Percentiles rank a stretch among this genome's conserved stretches.
phyloP scores from a whole-genome alignment of 2,113 vertebrate species.

The Caloenas nicobarica region DNA sequence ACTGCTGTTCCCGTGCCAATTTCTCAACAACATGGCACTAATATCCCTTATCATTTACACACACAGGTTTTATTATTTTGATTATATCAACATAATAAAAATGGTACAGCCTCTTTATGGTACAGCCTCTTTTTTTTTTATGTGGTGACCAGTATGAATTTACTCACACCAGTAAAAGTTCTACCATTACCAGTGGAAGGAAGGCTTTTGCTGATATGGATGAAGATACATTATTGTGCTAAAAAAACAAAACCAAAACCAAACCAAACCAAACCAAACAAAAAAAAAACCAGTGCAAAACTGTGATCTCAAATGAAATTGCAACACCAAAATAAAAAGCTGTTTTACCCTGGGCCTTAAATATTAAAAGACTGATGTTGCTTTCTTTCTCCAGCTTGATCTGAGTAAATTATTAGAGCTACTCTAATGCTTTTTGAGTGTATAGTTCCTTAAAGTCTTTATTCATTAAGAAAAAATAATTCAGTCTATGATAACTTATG shows the following conservation, averaged over 20 bases:
- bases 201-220: background rate
- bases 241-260: background rate
- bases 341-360: background rate
- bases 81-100: constrained; percentile 28
- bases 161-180: background rate
- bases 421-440: background rate
- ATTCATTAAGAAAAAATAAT: background rate
- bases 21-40: background rate
- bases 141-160: background rate
- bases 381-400: background rate
- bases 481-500: background rate
- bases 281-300: background rate
- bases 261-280: background rate
- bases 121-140: background rate
- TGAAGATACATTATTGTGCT: background rate
- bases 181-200: background rate
- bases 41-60: constrained; percentile 36
- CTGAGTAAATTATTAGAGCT: background rate
- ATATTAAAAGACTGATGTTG: background rate
- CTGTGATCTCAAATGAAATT: background rate
- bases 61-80: background rate
- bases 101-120: background rate
- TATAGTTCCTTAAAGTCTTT: background rate
- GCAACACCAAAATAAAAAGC: background rate
- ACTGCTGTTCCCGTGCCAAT: constrained; percentile 13